Evolutionary conservation across 1,140 invertebrate genomes (phyloP), one percentile per base, ranked within the genome.

Genomic region (Drosophila erecta): DNA sequence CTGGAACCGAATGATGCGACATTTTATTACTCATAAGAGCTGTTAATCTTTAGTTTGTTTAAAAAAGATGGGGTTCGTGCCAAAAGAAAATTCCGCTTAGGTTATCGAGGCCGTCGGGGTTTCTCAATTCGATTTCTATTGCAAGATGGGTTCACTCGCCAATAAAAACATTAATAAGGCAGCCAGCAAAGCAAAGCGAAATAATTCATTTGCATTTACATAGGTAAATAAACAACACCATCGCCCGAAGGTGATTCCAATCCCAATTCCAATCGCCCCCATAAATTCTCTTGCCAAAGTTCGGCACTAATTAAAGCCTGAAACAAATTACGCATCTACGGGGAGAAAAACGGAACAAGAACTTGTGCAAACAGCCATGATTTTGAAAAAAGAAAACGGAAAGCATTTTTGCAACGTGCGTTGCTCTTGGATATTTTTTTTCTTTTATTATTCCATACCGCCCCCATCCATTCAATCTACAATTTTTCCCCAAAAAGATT

Each of bases 141-240:
- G 27, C 24, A 22, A 50, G 17, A 37, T 37, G 50, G 33, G 15
- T 37, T 37, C 15, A 24, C 15, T 15, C 17, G 17, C 3, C n/a
- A 47, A 61, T 66, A 66, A 66, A 44, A 67, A 70, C 40, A 70
- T 35, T 56, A 27, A 56, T 33, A 57, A 15, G 17, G 17, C 24
- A 14, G 51, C 35, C 10, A 38, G 37, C 37, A 47, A 38, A 27
- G 50, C 35, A 56, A 57, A 70, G 57, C 66, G 47, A 57, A 69
- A 69, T 70, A 70, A 70, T 69, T 70, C 50, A 70, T 70, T 70
- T 70, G 66, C 66, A 57, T 70, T 66, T 70, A 30, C 30, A 8
- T 30, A 24, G 33, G 65, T 70, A 70, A 70, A 70, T 46, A 70
- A 70, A 70, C 66, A 70, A 20, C 17, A 46, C 44, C 4, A 44